A percentile compares a stretch with the other conserved stretches of the same genome.
Conservation (phyloP, 2,113 vertebrate genomes). For the Emydocephalus ijimae region DNA sequence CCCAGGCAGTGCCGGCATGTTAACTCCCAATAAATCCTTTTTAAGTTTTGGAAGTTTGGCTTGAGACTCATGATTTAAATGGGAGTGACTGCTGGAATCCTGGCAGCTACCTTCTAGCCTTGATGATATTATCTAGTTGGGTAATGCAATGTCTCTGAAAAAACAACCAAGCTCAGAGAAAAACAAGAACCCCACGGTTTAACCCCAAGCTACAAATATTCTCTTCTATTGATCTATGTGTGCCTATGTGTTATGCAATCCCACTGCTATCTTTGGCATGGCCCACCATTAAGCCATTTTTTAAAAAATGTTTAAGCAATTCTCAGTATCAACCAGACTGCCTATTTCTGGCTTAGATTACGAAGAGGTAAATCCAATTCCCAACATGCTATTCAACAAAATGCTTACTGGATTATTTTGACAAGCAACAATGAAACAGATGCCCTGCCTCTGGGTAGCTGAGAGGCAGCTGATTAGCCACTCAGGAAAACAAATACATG, state of each 20-base stretch:
- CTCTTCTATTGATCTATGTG: not conserved
- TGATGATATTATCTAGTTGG: not conserved
- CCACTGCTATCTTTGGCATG: not conserved
- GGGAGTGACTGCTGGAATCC: too few relatives aligned
- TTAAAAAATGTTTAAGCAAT: not conserved
- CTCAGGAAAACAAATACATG: not conserved
- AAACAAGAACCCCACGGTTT: not conserved
- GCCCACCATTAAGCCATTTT: not conserved
- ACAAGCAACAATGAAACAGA: not conserved
- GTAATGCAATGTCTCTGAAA: not conserved
- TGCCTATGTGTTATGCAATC: not conserved
- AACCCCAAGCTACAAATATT: not conserved
- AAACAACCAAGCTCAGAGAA: not conserved
- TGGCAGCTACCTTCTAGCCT: too few relatives aligned
- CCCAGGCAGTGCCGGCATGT: too few relatives aligned
- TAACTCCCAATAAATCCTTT: too few relatives aligned
- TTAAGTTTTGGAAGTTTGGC: too few relatives aligned
- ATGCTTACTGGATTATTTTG: not conserved
- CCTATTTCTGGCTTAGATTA: not conserved
- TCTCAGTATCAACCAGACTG: not conserved
- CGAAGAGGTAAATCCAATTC: not conserved
- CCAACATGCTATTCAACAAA: not conserved
- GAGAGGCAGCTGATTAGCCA: not conserved
- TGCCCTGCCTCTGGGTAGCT: not conserved
- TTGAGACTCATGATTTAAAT: too few relatives aligned